Evolutionary conservation across 2,888 invertebrate genomes (phyloP).

Genomic region (Caenorhabditis drosophilae): DNA sequence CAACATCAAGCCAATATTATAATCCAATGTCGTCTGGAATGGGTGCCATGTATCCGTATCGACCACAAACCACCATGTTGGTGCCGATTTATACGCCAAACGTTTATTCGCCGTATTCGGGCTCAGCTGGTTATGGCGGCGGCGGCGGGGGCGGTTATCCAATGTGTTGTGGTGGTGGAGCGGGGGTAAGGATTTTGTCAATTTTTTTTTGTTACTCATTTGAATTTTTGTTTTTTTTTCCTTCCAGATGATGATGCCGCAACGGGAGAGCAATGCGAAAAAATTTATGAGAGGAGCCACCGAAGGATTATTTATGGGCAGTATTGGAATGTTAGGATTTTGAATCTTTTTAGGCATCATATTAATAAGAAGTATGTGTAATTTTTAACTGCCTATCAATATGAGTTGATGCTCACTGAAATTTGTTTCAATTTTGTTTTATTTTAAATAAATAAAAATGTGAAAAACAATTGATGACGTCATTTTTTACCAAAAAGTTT

Average conservation of each 20-base stretch:
- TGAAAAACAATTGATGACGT: slow-evolving; percentile 3
- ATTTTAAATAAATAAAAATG: too few relatives aligned
- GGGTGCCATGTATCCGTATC: slow-evolving; percentile 9
- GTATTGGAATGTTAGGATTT: slow-evolving; percentile 34
- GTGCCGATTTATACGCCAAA: slow-evolving; percentile 30
- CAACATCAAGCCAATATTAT: slow-evolving; percentile 13
- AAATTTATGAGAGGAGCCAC: slow-evolving; percentile 33
- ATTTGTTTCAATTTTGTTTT: too few relatives aligned
- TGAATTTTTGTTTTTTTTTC: not conserved
- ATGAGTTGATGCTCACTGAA: too few relatives aligned
- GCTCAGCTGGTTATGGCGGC: slow-evolving; percentile 4
- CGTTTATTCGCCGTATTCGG: not conserved
- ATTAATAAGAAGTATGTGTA: too few relatives aligned
- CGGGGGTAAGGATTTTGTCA: slow-evolving; percentile 10
- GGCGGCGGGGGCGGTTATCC: slow-evolving; percentile 11
- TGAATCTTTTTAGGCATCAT: too few relatives aligned
- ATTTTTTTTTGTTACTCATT: not conserved
- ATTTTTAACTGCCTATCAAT: too few relatives aligned
- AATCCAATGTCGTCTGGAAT: slow-evolving; percentile 15
- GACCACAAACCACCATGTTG: slow-evolving; percentile 19
- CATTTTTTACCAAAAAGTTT: not conserved
- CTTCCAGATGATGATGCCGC: slow-evolving; percentile 22
- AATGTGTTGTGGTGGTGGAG: slow-evolving; percentile 25
- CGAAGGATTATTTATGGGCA: slow-evolving; percentile 37
- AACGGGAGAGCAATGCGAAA: slow-evolving; percentile 25